Conservation (phyloP, 2,888 invertebrate species). For the Pteria penguin region DNA sequence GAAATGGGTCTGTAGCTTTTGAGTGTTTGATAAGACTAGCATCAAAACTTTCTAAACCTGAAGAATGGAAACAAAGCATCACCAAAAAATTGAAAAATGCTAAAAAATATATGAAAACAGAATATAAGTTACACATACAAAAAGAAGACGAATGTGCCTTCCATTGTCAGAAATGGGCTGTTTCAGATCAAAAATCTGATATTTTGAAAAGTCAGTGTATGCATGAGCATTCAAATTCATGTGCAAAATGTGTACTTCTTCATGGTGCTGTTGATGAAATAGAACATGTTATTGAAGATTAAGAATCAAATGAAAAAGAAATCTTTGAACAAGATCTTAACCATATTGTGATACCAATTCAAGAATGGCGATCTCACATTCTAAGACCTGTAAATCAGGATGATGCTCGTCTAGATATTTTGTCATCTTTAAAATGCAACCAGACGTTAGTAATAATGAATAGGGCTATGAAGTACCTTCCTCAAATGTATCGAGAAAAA, state of each 20-base stretch:
- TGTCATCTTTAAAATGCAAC: neutral
- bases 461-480: constrained; percentile 34
- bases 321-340: neutral
- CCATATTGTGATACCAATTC: neutral
- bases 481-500: constrained; percentile 15
- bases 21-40: neutral
- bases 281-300: neutral
- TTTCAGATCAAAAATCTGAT: neutral
- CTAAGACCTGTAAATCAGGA: constrained; percentile 21
- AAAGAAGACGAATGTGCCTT: constrained; percentile 2
- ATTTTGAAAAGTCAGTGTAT: neutral
- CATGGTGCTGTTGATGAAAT: neutral
- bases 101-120: constrained; percentile 17
- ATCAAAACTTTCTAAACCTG: neutral
- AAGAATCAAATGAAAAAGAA: constrained; percentile 1
- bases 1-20: constrained; percentile 3
- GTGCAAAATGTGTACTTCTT: constrained; percentile 15
- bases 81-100: neutral
- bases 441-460: constrained; percentile 19
- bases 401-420: neutral
- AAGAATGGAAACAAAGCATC: neutral
- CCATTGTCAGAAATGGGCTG: constrained; percentile 3
- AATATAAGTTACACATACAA: constrained; percentile 11
- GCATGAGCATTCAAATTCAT: constrained; percentile 7
- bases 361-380: constrained; percentile 5